phyloP scores from a whole-genome alignment of 37 sponge, comb jelly and placozoan genomes.

The Aphrocallistes beatrix region DNA sequence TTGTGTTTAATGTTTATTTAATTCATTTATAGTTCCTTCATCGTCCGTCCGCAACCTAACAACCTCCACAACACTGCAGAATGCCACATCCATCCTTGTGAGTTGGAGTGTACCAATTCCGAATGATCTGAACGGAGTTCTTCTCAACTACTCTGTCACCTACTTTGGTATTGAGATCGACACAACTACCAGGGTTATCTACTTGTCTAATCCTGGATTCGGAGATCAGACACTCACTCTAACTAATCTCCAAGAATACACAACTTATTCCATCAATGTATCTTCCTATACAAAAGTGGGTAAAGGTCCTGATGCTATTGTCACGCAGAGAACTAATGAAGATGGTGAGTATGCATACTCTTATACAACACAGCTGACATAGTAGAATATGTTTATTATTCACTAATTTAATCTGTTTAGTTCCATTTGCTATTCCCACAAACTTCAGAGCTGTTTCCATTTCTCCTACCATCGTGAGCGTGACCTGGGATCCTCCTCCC shows the following conservation, averaged over 20 bases:
- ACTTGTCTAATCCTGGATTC: not conserved
- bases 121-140: conserved; percentile 14
- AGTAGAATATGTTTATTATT: too few species aligned
- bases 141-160: not conserved
- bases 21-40: not conserved
- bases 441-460: not conserved
- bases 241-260: not conserved
- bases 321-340: conserved; percentile 14
- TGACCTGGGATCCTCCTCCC: not conserved
- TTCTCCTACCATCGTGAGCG: not conserved
- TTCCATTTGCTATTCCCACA: not conserved
- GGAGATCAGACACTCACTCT: not conserved
- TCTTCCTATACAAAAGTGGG: conserved; percentile 9
- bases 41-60: not conserved
- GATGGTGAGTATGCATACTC: not conserved
- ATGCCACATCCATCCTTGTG: not conserved
- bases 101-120: not conserved
- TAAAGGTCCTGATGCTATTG: not conserved
- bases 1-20: too few species aligned
- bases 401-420: too few species aligned
- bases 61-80: not conserved
- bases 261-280: not conserved
- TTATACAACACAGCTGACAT: too few species aligned
- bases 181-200: not conserved
- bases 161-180: conserved; percentile 16